Conservation (phyloP, 2,797 vertebrate species). For the Clarias fuscus region DNA sequence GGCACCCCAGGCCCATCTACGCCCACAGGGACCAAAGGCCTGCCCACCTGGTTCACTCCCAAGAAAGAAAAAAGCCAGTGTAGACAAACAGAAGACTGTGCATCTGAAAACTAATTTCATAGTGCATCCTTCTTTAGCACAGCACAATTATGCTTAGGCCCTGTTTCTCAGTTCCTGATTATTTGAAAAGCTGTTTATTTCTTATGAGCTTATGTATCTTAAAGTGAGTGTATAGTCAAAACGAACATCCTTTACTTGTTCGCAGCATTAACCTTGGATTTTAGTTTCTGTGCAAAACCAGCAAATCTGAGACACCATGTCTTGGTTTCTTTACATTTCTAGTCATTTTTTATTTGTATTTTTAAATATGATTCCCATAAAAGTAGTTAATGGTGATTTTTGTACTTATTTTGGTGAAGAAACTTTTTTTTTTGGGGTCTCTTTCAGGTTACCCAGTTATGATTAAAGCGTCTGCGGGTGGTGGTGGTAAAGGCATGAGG, state of each 20-base stretch:
- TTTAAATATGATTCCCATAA: background rate
- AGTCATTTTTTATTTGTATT: background rate
- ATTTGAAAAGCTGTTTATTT: background rate
- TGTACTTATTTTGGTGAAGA: background rate
- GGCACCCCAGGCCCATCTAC: no score
- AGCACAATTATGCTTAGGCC: background rate
- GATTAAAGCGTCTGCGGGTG: slow-evolving; percentile 99
- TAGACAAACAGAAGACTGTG: background rate
- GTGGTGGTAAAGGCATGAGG: slow-evolving; percentile 91
- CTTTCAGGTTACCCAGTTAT: slow-evolving; percentile 96
- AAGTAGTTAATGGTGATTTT: background rate
- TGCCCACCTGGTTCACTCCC: no score
- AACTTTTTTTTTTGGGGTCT: slow-evolving; percentile 60
- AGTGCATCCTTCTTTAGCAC: background rate
- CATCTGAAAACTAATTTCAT: background rate
- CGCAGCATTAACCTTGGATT: background rate
- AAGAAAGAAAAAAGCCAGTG: no score
- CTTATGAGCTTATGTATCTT: background rate
- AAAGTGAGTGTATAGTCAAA: background rate
- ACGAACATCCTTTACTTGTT: background rate
- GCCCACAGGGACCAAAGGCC: no score
- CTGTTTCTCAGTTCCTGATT: background rate
- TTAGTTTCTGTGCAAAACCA: background rate
- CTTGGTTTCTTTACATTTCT: background rate
- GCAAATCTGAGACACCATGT: background rate